Conservation (phyloP, 2,113 vertebrate species). For the Gambusia holbrooki region DNA sequence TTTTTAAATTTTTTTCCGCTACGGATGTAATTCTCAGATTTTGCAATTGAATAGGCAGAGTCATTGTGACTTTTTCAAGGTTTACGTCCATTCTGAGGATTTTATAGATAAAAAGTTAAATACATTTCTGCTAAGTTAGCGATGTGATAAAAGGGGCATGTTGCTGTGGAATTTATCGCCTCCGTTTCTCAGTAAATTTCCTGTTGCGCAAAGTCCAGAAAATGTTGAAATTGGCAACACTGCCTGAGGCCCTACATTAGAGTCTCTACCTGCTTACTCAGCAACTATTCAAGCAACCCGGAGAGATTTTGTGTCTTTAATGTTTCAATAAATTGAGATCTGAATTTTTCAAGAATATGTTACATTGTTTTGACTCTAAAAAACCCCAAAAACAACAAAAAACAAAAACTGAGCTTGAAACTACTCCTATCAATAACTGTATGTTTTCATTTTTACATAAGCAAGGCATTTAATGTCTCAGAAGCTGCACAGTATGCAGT, state of each 20-base stretch:
- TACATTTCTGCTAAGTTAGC: constrained; percentile 52
- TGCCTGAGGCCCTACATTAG: constrained; percentile 31
- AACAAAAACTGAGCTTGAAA: background rate
- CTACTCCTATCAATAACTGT: background rate
- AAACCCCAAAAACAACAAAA: no score
- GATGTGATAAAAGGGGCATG: constrained; percentile 47
- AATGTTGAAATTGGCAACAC: constrained; percentile 42
- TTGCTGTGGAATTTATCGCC: constrained; percentile 28
- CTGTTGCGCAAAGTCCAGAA: constrained; percentile 43
- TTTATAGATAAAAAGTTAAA: constrained; percentile 51
- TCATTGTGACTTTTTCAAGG: constrained; percentile 54
- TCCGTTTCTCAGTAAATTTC: constrained; percentile 41
- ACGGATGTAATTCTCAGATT: constrained; percentile 54
- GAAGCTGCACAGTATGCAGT: background rate
- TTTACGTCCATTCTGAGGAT: constrained; percentile 61
- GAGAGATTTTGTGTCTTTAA: constrained; percentile 19
- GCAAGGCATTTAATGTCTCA: background rate
- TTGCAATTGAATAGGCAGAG: constrained; percentile 37
- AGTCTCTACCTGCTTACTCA: constrained; percentile 41
- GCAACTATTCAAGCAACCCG: constrained; percentile 35
- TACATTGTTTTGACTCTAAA: background rate
- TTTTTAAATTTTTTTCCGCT: constrained; percentile 20
- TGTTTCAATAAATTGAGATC: constrained; percentile 4
- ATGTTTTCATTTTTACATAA: constrained; percentile 14
- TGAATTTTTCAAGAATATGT: constrained; percentile 2